These are phyloP conservation scores for Perdita meconis DNA, from an alignment of 2,888 invertebrate genomes.

Conservation along the genomic window DNA sequence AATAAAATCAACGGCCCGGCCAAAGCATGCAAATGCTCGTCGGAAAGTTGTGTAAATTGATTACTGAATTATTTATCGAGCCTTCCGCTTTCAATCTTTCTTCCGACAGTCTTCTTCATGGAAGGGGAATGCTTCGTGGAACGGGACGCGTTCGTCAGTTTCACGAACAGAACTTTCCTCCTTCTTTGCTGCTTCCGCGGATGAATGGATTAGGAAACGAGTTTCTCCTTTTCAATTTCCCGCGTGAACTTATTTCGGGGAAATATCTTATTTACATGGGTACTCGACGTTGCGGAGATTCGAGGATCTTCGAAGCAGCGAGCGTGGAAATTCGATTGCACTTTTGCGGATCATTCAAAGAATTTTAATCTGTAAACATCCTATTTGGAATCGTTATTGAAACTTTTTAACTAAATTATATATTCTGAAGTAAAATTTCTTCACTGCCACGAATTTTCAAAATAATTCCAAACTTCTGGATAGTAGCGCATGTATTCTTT, in stretches of 20 bases:
- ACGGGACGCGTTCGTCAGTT: background rate
- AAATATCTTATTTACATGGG: background rate
- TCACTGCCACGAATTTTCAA: too few species aligned
- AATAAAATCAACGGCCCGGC: conserved; percentile 75
- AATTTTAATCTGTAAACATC: too few species aligned
- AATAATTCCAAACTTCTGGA: too few species aligned
- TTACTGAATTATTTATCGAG: conserved; percentile 79
- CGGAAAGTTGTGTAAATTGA: conserved; percentile 77
- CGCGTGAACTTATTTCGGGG: background rate
- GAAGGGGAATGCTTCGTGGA: too few species aligned
- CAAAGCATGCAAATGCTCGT: conserved; percentile 72
- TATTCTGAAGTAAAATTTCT: too few species aligned
- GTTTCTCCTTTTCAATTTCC: conserved; percentile 2
- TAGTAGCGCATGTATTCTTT: too few species aligned
- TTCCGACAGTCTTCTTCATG: background rate
- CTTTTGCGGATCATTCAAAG: too few species aligned
- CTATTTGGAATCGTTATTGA: too few species aligned
- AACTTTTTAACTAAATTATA: too few species aligned
- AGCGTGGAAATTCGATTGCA: too few species aligned
- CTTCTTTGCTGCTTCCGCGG: background rate
- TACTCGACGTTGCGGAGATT: background rate
- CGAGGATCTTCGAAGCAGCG: too few species aligned
- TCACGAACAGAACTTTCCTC: background rate
- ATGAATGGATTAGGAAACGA: conserved; percentile 10
- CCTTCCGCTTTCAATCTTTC: background rate